Evolutionary conservation across 2,888 invertebrate genomes (phyloP), one percentile per base, ranked within the genome.

Genomic region (Ectemnius continuus): DNA sequence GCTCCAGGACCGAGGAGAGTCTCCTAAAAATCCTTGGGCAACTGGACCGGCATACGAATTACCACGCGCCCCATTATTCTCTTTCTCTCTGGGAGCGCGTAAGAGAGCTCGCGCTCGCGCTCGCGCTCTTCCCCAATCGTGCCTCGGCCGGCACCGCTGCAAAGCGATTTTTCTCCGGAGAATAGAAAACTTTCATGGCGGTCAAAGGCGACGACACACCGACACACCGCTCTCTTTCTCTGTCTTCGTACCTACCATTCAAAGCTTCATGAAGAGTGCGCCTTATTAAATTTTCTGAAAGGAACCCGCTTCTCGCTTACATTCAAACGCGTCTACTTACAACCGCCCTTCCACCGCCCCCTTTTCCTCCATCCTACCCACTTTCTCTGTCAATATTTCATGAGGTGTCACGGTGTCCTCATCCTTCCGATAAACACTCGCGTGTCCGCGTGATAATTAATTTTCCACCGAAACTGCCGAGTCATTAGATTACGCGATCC

Each of bases 11-110:
- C 47, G 47, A 11, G 5, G 72, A 64, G 74, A 73, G 67, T 67
- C 80, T 82, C 81, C 79, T 80, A 74, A 82, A 83, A 84, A 82
- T 83, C 76, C 84, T 59, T 60, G 52, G 73, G 80, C 84, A 61
- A 36, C 36, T 11, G 28, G 3, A 13, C 20, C 46, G 47, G 83
- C 75, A 83, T 83, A 83, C 83, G 72, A 83, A 83, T 79, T 36
- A 28, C 67, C 52, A 47, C 36, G 46, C 36, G 8, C 70, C 70
- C 62, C 57, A 70, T 74, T 83, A 75, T 75, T 79, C 83, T 52
- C 61, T 73, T 47, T 72, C 78, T 72, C 52, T 72, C 78, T 68
- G 75, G 71, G 69, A 67, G 23, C 23, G 23, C 23, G 23, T 23
- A 23, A 23, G 23, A 23, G 23, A 23, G 3, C 3, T n/a, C n/a